phyloP scores from a whole-genome alignment of 1,140 invertebrate genomes.

The Trachymyrmex septentrionalis region DNA sequence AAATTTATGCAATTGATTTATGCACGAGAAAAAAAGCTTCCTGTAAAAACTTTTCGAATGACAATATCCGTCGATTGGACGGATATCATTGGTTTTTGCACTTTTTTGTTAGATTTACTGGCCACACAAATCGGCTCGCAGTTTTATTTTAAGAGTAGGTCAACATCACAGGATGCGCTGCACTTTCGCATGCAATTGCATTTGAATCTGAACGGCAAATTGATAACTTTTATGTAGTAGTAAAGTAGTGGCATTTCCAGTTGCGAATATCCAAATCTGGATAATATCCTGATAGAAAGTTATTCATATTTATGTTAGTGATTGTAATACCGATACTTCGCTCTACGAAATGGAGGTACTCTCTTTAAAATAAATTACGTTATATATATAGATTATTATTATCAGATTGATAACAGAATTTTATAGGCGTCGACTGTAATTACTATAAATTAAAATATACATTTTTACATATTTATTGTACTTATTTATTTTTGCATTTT shows the following conservation, averaged over 20 bases:
- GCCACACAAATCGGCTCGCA: not conserved
- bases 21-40: not conserved
- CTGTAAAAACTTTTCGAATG: not conserved
- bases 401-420: not conserved
- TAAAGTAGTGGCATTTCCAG: not conserved
- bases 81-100: not conserved
- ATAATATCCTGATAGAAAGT: not conserved
- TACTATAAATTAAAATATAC: not conserved
- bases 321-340: constrained; percentile 4
- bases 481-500: not conserved
- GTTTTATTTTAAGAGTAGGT: constrained; percentile 54
- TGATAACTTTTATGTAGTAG: constrained; percentile 26
- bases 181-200: constrained; percentile 31
- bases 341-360: not conserved
- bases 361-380: not conserved
- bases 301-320: not conserved
- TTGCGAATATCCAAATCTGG: constrained; percentile 5
- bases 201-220: constrained; percentile 42
- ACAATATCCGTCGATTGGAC: not conserved
- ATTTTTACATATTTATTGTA: not conserved
- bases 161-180: not conserved
- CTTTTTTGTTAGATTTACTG: constrained; percentile 32
- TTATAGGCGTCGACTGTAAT: not conserved
- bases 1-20: constrained; percentile 35
- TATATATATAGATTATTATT: not conserved